phyloP scores from a whole-genome alignment of 2,888 invertebrate genomes.

The Sarcophaga carnaria region DNA sequence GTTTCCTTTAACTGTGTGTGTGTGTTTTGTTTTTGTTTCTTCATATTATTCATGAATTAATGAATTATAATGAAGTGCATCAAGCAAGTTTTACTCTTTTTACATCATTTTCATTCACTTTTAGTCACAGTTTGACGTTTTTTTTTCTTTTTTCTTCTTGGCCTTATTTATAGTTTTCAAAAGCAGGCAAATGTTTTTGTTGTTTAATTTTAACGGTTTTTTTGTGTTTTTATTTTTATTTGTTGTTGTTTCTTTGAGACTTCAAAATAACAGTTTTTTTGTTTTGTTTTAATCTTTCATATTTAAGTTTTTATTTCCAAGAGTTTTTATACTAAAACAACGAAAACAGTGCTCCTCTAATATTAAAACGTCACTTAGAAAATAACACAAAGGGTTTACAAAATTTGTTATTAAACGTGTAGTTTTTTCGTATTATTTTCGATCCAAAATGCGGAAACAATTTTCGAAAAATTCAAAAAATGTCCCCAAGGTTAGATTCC shows the following conservation, averaged over 20 bases:
- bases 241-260: background rate
- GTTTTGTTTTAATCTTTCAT: too few relatives aligned
- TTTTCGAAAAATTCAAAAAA: too few relatives aligned
- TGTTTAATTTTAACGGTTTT: background rate
- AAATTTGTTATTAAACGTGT: background rate
- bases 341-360: too few relatives aligned
- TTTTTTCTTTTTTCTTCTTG: slow-evolving; percentile 4
- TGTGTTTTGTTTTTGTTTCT: slow-evolving; percentile 27
- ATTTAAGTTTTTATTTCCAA: too few relatives aligned
- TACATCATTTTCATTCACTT: slow-evolving; percentile 2
- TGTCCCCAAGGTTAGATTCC: too few relatives aligned
- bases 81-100: slow-evolving; percentile 18
- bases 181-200: background rate
- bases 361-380: too few relatives aligned
- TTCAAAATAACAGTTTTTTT: background rate
- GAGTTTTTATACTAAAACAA: too few relatives aligned
- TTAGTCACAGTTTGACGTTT: slow-evolving; percentile 1
- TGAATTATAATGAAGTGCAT: slow-evolving; percentile 59
- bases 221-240: background rate
- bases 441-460: too few relatives aligned
- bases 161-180: slow-evolving; percentile 7
- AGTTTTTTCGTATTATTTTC: too few relatives aligned
- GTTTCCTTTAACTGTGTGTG: background rate
- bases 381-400: too few relatives aligned
- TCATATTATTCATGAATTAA: slow-evolving; percentile 60